Base-by-base conservation (phyloP, 2,888 invertebrate genomes). In the Dinocampus coccinellae region DNA sequence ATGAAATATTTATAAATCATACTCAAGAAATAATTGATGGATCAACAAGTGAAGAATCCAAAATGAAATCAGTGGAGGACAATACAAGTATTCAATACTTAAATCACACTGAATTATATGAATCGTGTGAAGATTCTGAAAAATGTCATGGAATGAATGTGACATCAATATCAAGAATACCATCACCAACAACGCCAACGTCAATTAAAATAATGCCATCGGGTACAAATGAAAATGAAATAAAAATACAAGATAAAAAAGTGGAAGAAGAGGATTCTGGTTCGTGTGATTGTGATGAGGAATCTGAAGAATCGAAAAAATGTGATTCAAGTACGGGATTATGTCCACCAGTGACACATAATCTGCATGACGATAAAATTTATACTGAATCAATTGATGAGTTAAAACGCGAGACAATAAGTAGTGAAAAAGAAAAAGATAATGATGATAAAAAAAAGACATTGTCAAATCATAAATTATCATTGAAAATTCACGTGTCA, bases 401-500 rank as follows among this genome's bases (percentile, higher is more conserved):
- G 7, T 29, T 29, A n/a, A n/a, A n/a, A n/a, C n/a, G n/a, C n/a
- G n/a, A n/a, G n/a, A n/a, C n/a, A n/a, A n/a, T n/a, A n/a, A n/a
- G n/a, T n/a, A n/a, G n/a, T 3, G 39, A 13, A 4, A 39, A 39
- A 11, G 39, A n/a, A n/a, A 6, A 3, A 39, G 39, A n/a, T n/a
- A 39, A 13, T n/a, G 39, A 36, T 11, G 2, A 13, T 3, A 4
- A 3, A 3, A 4, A 39, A 6, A 39, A n/a, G 0, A 3, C n/a
- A 39, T 47, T 6, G 9, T 3, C 4, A 33, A 65, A 36, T 24
- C 75, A 73, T 34, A 70, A 66, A 47, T 53, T 80, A 3, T 73
- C 70, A 11, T 69, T 80, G 65, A 78, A 69, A 55, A 75, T 81
- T 13, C 78, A 77, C 60, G 68, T 81, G n/a, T 62, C 77, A 16